Evolutionary conservation across 2,888 invertebrate species (phyloP).

Genomic region (Branchellion lobata): DNA sequence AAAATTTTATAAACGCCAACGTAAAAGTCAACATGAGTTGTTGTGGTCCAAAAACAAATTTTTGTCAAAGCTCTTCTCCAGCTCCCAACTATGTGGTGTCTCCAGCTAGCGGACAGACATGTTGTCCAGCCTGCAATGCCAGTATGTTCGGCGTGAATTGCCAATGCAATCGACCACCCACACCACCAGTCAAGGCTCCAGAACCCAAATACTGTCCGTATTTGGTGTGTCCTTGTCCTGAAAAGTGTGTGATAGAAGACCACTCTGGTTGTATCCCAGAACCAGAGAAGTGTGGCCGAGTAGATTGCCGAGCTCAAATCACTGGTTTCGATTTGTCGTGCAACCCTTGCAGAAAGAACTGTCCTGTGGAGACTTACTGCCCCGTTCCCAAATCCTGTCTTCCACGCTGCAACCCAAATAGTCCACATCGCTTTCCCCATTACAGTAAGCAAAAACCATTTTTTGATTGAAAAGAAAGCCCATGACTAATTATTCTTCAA

Average conservation of each 20-base stretch:
- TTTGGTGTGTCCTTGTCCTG: slow-evolving; percentile 41
- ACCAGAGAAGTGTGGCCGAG: slow-evolving; percentile 12
- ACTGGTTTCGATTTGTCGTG: slow-evolving; percentile 31
- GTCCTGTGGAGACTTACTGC: slow-evolving; percentile 40
- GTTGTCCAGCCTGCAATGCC: not conserved
- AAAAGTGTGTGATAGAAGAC: slow-evolving; percentile 28
- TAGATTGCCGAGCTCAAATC: slow-evolving; percentile 5
- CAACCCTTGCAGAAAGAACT: slow-evolving; percentile 33
- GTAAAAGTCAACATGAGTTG: too few species aligned
- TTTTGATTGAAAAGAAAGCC: not conserved
- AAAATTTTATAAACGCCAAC: too few species aligned
- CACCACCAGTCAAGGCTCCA: slow-evolving; percentile 15
- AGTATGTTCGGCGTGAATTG: slow-evolving; percentile 26
- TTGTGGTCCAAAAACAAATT: not conserved
- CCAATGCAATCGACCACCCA: slow-evolving; percentile 24
- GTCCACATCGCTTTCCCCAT: slow-evolving; percentile 32
- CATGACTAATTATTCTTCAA: too few species aligned
- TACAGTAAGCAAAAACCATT: slow-evolving; percentile 11
- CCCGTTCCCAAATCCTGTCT: slow-evolving; percentile 39
- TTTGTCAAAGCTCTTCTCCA: not conserved
- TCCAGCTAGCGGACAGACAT: too few species aligned
- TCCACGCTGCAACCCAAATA: slow-evolving; percentile 32
- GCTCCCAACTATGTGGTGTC: not conserved
- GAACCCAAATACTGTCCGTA: slow-evolving; percentile 34
- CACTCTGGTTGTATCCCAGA: not conserved